A percentile compares a stretch with the other conserved stretches of the same genome.
phyloP scores from a whole-genome alignment of 2,113 vertebrate species.

The Apodemus speciosus region DNA sequence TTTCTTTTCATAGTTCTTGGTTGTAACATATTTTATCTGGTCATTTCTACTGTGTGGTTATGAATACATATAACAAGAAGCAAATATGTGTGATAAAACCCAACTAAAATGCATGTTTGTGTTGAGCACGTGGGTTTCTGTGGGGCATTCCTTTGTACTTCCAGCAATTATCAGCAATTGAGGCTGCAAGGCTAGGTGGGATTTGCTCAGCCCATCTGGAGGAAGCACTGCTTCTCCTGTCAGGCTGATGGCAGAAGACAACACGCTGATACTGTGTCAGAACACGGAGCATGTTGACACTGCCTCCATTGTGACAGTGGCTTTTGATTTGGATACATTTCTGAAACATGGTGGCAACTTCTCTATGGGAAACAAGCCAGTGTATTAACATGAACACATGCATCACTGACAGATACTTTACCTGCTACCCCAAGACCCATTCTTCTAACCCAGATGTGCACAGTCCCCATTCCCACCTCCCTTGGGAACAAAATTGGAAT shows the following conservation, averaged over 20 bases:
- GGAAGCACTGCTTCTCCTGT: background rate
- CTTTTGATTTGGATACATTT: background rate
- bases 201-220: background rate
- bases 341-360: background rate
- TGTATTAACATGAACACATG: background rate
- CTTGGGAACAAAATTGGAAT: too few species aligned
- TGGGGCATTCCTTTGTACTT: too few species aligned
- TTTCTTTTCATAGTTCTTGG: background rate
- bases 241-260: background rate
- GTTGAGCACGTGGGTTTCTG: background rate
- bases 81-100: background rate
- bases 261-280: too few species aligned
- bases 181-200: background rate
- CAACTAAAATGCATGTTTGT: background rate
- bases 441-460: background rate
- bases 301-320: background rate
- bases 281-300: background rate
- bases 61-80: background rate
- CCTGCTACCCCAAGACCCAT: fast-evolving
- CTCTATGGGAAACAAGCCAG: background rate
- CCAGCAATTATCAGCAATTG: background rate
- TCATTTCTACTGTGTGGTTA: background rate
- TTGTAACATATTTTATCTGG: background rate
- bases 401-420: background rate
- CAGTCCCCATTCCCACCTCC: too few species aligned